Base-by-base conservation (phyloP, 1,140 invertebrate genomes). In the Carposina sasakii region DNA sequence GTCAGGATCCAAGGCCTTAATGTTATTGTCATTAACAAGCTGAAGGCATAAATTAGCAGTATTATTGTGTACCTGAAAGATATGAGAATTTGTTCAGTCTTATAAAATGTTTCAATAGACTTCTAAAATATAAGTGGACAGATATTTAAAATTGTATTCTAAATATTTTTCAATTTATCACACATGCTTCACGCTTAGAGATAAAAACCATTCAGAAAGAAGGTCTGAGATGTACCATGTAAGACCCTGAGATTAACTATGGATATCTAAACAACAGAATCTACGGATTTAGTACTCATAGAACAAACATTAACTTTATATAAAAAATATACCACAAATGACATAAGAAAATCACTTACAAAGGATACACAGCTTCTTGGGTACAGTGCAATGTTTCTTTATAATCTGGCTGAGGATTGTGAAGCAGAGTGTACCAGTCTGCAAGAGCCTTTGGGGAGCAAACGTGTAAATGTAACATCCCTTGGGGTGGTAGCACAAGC, bases 361-460 rank as follows among this genome's bases (percentile, higher is more conserved):
- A 86, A 42, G 97, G 97, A 88, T 97, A 99, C 0, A 98, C 96
- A 34, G 96, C 95, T 87, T 99, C 97, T 69, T 98, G 96, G 0
- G 97, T 97, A 81, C 97, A 99, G 81, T 97, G 91, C 15, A 99
- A 79, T 43, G 91, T 93, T 42, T 91, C 88, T 59, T 94, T 92
- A 85, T 98, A 98, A 76, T 97, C 94, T 5, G 96, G 95, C 60
- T 89, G 91, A 19, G 97, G 98, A 87, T 99, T 99, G 56, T 97
- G 94, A 16, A 98, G 86, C 48, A 98, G 76, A 0, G 97, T 98
- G 75, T 99, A 99, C 97, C 97, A 99, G 81, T 99, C 97, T 0
- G 95, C 92, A 3, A 98, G 79, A 15, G 90, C 89, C 24, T 89
- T 87, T 0, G 93, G 92, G 41, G 86, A 88, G 70, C 97, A 98